Evolutionary conservation across 2,888 invertebrate species (phyloP).

Genomic region (Achlya flavicornis): DNA sequence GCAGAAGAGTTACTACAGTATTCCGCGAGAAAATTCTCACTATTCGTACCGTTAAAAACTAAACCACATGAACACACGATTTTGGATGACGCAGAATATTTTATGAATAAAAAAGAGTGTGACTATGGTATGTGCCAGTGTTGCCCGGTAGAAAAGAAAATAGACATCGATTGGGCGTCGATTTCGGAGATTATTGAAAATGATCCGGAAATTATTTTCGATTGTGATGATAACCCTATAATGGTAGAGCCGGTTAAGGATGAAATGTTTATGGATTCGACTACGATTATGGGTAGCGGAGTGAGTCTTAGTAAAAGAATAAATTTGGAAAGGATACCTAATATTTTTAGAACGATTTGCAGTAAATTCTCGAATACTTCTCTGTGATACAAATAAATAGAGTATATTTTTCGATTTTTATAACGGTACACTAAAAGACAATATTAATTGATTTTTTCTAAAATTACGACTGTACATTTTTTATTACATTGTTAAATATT

Average conservation of each 20-base stretch:
- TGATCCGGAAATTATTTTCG: conserved; percentile 79
- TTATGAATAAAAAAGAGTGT: conserved; percentile 72
- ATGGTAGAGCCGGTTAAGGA: conserved; percentile 58
- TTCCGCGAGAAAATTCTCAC: conserved; percentile 70
- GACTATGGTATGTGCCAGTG: conserved; percentile 74
- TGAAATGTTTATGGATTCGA: conserved; percentile 34
- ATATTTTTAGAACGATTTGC: conserved; percentile 57
- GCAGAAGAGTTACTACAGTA: conserved; percentile 66
- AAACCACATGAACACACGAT: conserved; percentile 63
- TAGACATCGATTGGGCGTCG: conserved; percentile 68
- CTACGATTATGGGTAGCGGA: conserved; percentile 32
- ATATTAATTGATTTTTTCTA: not conserved
- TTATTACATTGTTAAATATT: not conserved
- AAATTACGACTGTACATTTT: not conserved
- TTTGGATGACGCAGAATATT: conserved; percentile 70
- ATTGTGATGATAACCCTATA: conserved; percentile 70
- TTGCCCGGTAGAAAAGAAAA: conserved; percentile 57
- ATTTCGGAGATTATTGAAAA: conserved; percentile 79
- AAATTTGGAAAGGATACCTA: conserved; percentile 56
- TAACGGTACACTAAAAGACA: not conserved
- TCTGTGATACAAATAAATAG: conserved; percentile 27
- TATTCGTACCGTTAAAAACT: conserved; percentile 53
- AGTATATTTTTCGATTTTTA: not conserved
- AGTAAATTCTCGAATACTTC: conserved; percentile 54
- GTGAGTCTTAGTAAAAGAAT: conserved; percentile 46